Evolutionary conservation across 2,888 invertebrate genomes (phyloP).

Genomic region (Bombylius major): DNA sequence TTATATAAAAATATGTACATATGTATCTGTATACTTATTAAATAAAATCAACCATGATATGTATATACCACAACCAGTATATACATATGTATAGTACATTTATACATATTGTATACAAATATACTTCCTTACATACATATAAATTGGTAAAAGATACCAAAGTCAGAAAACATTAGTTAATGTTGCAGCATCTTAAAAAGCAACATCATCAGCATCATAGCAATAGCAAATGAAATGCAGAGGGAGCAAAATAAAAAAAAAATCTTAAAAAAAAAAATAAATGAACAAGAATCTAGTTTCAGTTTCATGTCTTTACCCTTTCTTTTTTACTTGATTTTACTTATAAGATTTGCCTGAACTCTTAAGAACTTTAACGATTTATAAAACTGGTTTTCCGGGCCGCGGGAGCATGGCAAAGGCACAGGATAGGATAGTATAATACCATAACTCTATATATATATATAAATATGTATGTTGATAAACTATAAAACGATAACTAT

Average conservation of each 20-base stretch:
- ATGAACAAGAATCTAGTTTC: slow-evolving; percentile 10
- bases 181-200: background rate
- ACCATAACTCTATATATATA: too few relatives aligned
- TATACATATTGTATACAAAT: too few relatives aligned
- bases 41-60: too few relatives aligned
- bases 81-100: too few relatives aligned
- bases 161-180: background rate
- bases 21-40: background rate
- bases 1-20: background rate
- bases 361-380: slow-evolving; percentile 9
- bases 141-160: background rate
- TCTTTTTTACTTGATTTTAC: slow-evolving; percentile 6
- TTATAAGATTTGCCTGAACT: slow-evolving; percentile 1
- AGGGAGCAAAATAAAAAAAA: background rate
- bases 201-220: too few relatives aligned
- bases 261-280: slow-evolving; percentile 1
- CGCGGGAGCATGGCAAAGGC: slow-evolving; percentile 1
- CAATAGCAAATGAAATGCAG: too few relatives aligned
- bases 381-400: slow-evolving; percentile 7
- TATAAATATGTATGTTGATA: too few relatives aligned
- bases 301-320: slow-evolving; percentile 9
- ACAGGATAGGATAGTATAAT: too few relatives aligned
- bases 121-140: background rate
- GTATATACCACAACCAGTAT: too few relatives aligned
- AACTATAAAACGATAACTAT: too few relatives aligned